Base-by-base conservation (phyloP, 2,888 invertebrate species). In the Noctua janthe region DNA sequence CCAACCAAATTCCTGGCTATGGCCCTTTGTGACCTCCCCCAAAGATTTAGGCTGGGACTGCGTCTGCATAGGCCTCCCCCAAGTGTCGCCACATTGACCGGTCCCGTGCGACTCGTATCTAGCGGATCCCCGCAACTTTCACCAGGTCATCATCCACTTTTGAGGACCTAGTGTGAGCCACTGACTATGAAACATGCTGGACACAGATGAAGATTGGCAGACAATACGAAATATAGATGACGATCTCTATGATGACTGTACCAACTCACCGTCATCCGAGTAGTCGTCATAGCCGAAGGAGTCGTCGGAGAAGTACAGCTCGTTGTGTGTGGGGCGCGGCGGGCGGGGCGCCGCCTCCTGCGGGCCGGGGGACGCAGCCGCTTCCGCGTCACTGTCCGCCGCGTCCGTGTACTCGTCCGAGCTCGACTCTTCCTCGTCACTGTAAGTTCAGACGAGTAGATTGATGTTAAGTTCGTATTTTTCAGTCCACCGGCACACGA, bases 211-310 rank as follows among this genome's bases (percentile, higher is more conserved):
- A 56, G 23, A 23, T 56, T 23, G 56, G 10, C n/a, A 59, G 59
- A 59, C n/a, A 11, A 1, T 59, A 59, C 13, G 13, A n/a, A 13
- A n/a, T n/a, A 59, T 4, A 59, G 6, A 29, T 7, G 62, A 17
- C 7, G 62, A 29, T 15, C 67, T 23, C 23, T 43, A 59, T 20
- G 29, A 8, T 59, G 23, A n/a, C 29, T 23, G 69, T 13, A 20
- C 15, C 39, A 59, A 76, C 92, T 91, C 47, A 95, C 96, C 96
- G 49, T 96, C 96, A 81, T 96, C 96, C 3, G 96, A 96, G 81
- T 94, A 95, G 85, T 97, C 96, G 83, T 96, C 97, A 87, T 97
- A 96, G 2, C 96, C 96, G 87, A 95, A 95, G 0, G 96, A 96
- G 83, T 96, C 96, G 85, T 96, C 96, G 5, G 95, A 95, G 87